These are phyloP conservation scores for Platyscapa corneri DNA, from an alignment of 1,140 invertebrate genomes.

Conservation along the genomic window DNA sequence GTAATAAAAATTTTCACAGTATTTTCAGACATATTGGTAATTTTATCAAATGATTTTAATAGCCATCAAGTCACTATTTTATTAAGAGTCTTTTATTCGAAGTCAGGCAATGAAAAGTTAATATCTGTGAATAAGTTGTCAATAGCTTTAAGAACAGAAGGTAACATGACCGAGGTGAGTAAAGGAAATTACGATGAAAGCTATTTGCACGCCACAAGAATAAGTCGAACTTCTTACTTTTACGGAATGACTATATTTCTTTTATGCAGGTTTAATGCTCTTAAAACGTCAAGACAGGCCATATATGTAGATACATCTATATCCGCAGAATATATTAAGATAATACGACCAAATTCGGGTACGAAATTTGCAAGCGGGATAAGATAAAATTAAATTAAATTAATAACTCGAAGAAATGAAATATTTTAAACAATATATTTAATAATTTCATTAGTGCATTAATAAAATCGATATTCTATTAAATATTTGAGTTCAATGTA, in stretches of 20 bases:
- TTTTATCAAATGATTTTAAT: too few species aligned
- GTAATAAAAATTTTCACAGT: too few species aligned
- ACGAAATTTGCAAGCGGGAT: neutral
- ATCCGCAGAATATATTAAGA: neutral
- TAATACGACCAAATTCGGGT: neutral
- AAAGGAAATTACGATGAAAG: conserved; percentile 56
- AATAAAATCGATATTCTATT: too few species aligned
- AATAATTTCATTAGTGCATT: too few species aligned
- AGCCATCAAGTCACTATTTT: neutral
- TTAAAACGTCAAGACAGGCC: neutral
- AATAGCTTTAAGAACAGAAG: neutral
- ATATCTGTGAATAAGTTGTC: neutral
- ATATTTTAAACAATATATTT: neutral
- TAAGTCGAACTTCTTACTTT: conserved; percentile 58
- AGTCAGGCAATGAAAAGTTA: neutral
- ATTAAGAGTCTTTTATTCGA: neutral
- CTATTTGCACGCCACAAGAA: conserved; percentile 57
- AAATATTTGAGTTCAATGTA: neutral
- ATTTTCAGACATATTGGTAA: too few species aligned
- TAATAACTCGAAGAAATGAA: neutral
- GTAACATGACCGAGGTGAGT: conserved; percentile 35
- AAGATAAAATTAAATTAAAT: neutral
- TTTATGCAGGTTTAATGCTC: conserved; percentile 53
- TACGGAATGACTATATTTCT: conserved; percentile 51
- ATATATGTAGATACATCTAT: neutral